Evolutionary conservation across 2,113 vertebrate species (phyloP).

Genomic region (Climacteris rufus): DNA sequence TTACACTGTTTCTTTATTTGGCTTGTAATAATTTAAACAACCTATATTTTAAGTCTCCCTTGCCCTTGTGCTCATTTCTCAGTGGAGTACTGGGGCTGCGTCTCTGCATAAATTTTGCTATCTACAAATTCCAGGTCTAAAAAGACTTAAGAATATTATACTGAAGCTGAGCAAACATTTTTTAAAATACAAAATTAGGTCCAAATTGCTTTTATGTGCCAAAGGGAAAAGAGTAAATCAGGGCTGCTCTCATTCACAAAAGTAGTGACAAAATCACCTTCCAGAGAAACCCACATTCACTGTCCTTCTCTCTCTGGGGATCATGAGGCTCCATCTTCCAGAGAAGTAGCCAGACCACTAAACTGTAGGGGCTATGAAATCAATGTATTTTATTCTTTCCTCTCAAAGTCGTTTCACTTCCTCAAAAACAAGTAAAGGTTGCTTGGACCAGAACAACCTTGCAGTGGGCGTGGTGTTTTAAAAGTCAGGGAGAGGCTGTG

Average conservation of each 20-base stretch:
- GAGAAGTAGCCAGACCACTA: neutral
- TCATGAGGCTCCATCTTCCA: neutral
- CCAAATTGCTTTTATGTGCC: neutral
- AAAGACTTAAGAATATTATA: neutral
- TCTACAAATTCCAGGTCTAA: neutral
- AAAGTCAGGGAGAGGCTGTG: neutral
- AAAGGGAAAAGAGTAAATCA: neutral
- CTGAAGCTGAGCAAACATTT: neutral
- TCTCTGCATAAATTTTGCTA: neutral
- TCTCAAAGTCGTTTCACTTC: neutral
- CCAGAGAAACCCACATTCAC: neutral
- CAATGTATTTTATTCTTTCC: neutral
- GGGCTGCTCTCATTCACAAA: neutral
- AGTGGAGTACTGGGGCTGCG: neutral
- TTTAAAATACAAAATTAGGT: neutral
- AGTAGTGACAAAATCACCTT: neutral
- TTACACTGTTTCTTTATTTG: neutral
- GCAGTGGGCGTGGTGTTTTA: fast-evolving
- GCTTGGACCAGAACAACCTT: neutral
- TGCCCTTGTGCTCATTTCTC: neutral
- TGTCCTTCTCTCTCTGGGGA: neutral
- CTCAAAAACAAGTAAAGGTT: neutral
- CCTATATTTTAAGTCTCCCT: neutral
- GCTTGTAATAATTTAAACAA: neutral
- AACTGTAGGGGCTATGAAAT: neutral